Evolutionary conservation across 2,888 invertebrate genomes (phyloP).

Genomic region (Drosophila affinis): DNA sequence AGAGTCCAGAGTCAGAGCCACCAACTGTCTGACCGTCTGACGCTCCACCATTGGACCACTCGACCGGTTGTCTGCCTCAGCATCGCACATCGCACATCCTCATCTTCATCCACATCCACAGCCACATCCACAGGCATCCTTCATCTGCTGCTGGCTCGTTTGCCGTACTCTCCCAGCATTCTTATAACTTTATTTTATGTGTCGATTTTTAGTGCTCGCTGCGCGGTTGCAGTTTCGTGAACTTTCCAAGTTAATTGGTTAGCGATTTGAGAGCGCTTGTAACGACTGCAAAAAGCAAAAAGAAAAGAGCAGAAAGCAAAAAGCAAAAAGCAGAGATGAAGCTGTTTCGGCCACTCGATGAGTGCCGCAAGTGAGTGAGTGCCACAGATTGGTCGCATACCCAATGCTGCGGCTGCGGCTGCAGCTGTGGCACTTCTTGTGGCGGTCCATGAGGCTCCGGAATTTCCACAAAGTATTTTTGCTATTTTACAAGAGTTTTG

Average conservation of each 20-base stretch:
- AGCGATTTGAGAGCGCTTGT: conserved; percentile 61
- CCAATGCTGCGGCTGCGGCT: not conserved
- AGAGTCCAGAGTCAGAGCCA: conserved; percentile 1
- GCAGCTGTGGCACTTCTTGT: not conserved
- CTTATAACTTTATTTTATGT: conserved; percentile 77
- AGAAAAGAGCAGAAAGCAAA: no score
- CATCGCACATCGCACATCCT: not conserved
- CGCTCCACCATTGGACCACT: conserved; percentile 34
- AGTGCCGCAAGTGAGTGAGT: conserved; percentile 27
- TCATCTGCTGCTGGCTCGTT: conserved; percentile 34
- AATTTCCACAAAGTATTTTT: not conserved
- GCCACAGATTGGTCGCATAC: conserved; percentile 39
- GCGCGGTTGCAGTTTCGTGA: conserved; percentile 73
- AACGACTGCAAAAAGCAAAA: conserved; percentile 46
- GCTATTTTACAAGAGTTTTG: not conserved
- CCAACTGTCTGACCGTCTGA: conserved; percentile 33
- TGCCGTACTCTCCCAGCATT: conserved; percentile 59
- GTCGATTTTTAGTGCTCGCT: conserved; percentile 70
- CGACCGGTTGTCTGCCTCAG: conserved; percentile 48
- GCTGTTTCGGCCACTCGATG: conserved; percentile 41
- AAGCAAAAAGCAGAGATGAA: conserved; percentile 7
- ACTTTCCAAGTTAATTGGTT: conserved; percentile 76
- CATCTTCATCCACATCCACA: not conserved
- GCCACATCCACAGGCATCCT: conserved; percentile 38
- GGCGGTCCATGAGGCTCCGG: not conserved